These are phyloP conservation scores for Epinotia nisella DNA, from an alignment of 2,888 invertebrate species.

Conservation along the genomic window DNA sequence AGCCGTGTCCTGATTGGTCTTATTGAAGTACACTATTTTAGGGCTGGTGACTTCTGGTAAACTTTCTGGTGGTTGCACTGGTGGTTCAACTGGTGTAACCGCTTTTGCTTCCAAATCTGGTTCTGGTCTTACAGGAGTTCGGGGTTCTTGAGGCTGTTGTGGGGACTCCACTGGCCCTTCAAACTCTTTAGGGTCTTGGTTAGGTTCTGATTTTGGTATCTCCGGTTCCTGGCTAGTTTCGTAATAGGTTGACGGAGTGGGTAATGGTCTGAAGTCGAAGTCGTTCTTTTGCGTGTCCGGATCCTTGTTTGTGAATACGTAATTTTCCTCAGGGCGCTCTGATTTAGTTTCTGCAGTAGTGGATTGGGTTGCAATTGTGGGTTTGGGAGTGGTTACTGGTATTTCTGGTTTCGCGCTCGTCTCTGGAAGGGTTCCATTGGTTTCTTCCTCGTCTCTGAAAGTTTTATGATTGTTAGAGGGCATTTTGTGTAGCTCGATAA, in stretches of 20 bases:
- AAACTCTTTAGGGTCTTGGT: slow-evolving; percentile 40
- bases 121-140: slow-evolving; percentile 28
- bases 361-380: slow-evolving; percentile 41
- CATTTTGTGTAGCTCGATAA: no score
- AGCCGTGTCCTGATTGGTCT: slow-evolving; percentile 58
- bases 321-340: slow-evolving; percentile 34
- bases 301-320: slow-evolving; percentile 30
- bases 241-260: slow-evolving; percentile 37
- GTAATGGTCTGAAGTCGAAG: not conserved
- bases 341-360: slow-evolving; percentile 35
- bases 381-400: slow-evolving; percentile 1
- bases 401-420: slow-evolving; percentile 45
- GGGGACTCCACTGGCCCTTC: slow-evolving; percentile 18
- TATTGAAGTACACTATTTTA: slow-evolving; percentile 56
- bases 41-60: slow-evolving; percentile 49
- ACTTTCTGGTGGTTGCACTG: slow-evolving; percentile 35
- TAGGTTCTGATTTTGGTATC: slow-evolving; percentile 46
- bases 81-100: slow-evolving; percentile 42
- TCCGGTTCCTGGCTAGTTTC: slow-evolving; percentile 40
- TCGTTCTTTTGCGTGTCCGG: slow-evolving; percentile 8
- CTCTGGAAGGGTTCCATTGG: slow-evolving; percentile 44
- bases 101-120: slow-evolving; percentile 37
- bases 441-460: slow-evolving; percentile 65
- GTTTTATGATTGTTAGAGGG: not conserved
- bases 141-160: not conserved